Percentiles rank a stretch among this genome's conserved stretches.
Conservation (phyloP, 1,140 invertebrate species). For the Triops longicaudatus region DNA sequence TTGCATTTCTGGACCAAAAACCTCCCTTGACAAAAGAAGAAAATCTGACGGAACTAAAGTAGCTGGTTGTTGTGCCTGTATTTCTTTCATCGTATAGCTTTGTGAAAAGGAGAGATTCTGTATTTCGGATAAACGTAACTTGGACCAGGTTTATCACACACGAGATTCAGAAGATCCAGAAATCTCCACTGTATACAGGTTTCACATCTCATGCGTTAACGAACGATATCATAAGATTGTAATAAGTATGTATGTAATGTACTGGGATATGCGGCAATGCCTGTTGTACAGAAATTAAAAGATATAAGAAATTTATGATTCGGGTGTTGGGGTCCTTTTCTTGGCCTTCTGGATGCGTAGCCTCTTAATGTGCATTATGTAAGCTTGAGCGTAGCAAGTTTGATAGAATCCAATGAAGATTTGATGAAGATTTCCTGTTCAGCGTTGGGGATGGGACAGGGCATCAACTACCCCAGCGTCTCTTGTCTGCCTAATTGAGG, state of each 20-base stretch:
- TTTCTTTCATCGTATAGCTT: neutral
- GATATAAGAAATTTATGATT: neutral
- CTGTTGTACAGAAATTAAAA: neutral
- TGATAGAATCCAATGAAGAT: constrained; percentile 4
- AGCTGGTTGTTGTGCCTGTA: constrained; percentile 10
- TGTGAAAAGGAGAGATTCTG: too few relatives aligned
- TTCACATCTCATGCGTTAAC: too few relatives aligned
- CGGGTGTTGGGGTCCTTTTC: neutral
- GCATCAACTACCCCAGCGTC: neutral
- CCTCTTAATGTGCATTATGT: neutral
- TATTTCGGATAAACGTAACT: too few relatives aligned
- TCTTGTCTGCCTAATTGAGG: constrained; percentile 11
- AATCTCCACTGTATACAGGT: too few relatives aligned
- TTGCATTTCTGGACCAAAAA: neutral
- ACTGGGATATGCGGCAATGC: neutral
- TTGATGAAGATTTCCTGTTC: constrained; percentile 15
- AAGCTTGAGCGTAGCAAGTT: neutral
- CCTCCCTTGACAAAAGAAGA: neutral
- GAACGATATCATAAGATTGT: neutral
- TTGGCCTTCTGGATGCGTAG: neutral
- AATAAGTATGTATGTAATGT: neutral
- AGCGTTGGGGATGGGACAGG: neutral
- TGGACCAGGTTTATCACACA: too few relatives aligned
- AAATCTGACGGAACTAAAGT: neutral
- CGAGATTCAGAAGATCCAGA: too few relatives aligned